These are phyloP conservation scores for Dasypolia templi DNA, from an alignment of 2,888 invertebrate species.

Conservation along the genomic window DNA sequence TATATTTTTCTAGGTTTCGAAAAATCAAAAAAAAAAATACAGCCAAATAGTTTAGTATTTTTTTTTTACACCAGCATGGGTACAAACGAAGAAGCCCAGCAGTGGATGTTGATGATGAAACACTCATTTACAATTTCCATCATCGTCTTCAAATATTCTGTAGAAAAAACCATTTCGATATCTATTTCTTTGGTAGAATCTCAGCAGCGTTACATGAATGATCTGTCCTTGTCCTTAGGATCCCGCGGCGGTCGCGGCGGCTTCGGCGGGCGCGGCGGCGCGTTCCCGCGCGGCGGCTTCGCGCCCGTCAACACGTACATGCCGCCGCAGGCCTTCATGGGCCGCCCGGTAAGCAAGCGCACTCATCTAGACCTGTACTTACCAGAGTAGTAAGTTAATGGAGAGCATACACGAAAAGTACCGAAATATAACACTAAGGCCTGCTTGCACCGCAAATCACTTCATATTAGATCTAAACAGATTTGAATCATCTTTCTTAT, in stretches of 20 bases:
- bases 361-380: slow-evolving; percentile 2
- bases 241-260: slow-evolving; percentile 86
- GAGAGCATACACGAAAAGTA: neutral
- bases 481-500: neutral
- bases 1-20: too few species aligned
- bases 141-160: neutral
- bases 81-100: neutral
- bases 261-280: slow-evolving; percentile 84
- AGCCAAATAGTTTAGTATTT: too few species aligned
- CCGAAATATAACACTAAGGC: neutral
- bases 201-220: slow-evolving; percentile 4
- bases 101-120: neutral
- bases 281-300: slow-evolving; percentile 87
- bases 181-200: slow-evolving; percentile 9
- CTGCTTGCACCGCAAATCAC: neutral
- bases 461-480: neutral
- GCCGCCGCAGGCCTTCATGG: slow-evolving; percentile 87
- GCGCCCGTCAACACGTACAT: slow-evolving; percentile 86
- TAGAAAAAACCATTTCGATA: neutral
- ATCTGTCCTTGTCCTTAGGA: slow-evolving; percentile 64
- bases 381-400: slow-evolving; percentile 10
- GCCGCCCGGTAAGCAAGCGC: slow-evolving; percentile 81
- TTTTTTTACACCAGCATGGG: too few species aligned
- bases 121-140: neutral
- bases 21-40: too few species aligned